Base-by-base conservation (phyloP, 2,888 invertebrate genomes). In the Drosophila eohydei region DNA sequence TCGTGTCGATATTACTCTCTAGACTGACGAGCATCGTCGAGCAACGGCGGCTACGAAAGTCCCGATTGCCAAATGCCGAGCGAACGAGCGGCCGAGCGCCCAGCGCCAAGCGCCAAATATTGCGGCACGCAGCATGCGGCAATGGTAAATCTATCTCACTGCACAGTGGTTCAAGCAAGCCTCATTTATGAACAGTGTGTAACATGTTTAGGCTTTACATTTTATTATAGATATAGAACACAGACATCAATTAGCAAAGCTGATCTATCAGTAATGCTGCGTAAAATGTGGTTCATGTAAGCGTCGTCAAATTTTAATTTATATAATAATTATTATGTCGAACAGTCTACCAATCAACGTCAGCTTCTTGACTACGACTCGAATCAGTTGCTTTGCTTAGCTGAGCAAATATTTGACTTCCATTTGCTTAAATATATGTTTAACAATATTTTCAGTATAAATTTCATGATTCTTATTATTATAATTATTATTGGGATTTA, bases 1-100 rank as follows among this genome's bases (percentile, higher is more conserved):
- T 92, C 92, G 92, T 92, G 91, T 91, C 92, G 92, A 91, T 91
- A 91, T 91, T 92, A 91, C 92, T 90, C 92, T 91, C 89, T 87
- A 92, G 92, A 91, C 92, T 92, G 89, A 88, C 85, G 83, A 77
- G 76, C 71, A 65, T 66, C 65, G 50, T 32, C 46, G 38, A 61
- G 56, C 54, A 52, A 57, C 55, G 60, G 71, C 81, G 64, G 66
- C 79, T 77, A 77, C 66, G 73, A 72, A 74, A 74, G 66, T 68
- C 67, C 80, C 86, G 83, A 87, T 71, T 69, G 74, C 69, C 76
- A 71, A 80, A 65, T 71, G 74, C 74, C 78, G 80, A 74, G 65
- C 62, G 63, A 28, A 32, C 78, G 78, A 74, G 67, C 63, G 63
- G 79, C 70, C 80, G 74, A 81, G 70, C 71, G 77, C 64, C 75